phyloP scores from a whole-genome alignment of 2,888 invertebrate genomes.

The Rhimphoctona megacephalus region DNA sequence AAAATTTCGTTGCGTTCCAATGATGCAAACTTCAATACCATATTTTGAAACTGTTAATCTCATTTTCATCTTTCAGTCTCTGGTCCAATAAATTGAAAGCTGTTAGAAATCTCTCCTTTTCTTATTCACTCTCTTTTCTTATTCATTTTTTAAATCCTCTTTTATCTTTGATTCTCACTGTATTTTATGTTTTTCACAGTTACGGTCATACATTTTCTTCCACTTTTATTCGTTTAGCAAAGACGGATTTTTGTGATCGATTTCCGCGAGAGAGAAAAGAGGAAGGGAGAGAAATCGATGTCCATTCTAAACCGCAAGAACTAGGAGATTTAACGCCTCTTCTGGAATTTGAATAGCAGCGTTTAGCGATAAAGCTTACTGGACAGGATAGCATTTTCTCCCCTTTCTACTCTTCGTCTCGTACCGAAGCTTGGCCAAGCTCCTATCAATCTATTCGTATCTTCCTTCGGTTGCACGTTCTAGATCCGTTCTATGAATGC shows the following conservation, averaged over 20 bases:
- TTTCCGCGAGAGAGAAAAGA: neutral
- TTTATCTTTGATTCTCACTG: neutral
- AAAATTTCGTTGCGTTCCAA: too few relatives aligned
- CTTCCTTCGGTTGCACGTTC: conserved; percentile 22
- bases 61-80: too few relatives aligned
- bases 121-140: neutral
- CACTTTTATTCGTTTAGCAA: neutral
- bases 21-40: too few relatives aligned
- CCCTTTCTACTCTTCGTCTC: neutral
- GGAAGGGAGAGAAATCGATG: conserved; percentile 1
- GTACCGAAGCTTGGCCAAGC: neutral
- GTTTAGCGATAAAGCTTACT: conserved; percentile 18
- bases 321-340: conserved; percentile 34
- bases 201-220: neutral
- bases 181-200: neutral
- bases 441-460: conserved; percentile 31
- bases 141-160: neutral
- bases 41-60: too few relatives aligned
- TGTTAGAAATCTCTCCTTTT: neutral
- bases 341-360: conserved; percentile 42
- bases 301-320: conserved; percentile 22
- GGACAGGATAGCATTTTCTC: conserved; percentile 3
- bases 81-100: neutral
- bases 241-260: neutral
- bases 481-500: conserved; percentile 11